A percentile compares a stretch with the other conserved stretches of the same genome.
Conservation (phyloP, 2,113 vertebrate species). For the Noctilio leporinus region DNA sequence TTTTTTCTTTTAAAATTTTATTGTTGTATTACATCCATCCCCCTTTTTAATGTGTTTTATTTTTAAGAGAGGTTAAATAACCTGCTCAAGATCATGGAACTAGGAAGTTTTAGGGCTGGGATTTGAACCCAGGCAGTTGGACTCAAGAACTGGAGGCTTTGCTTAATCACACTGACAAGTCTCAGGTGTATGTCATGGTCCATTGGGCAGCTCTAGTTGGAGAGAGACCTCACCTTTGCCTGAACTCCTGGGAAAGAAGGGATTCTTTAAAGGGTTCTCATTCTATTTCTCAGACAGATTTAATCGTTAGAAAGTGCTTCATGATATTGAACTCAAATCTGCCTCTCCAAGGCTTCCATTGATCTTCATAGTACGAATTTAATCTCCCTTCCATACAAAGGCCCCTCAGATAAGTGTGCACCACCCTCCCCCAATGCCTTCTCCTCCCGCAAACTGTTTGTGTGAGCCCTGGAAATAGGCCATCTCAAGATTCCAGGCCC, state of each 20-base stretch:
- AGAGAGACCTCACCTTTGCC: background rate
- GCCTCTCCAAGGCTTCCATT: constrained; percentile 46
- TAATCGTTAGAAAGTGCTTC: constrained; percentile 68
- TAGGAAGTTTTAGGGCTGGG: background rate
- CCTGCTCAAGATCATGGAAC: background rate
- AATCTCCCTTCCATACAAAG: constrained; percentile 28
- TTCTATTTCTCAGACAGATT: background rate
- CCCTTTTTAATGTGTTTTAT: no score
- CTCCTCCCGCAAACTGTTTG: constrained; percentile 1
- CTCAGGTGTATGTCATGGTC: background rate
- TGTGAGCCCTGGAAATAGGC: constrained; percentile 49
- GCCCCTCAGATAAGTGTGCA: background rate
- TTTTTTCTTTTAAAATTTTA: no score
- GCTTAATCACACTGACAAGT: background rate
- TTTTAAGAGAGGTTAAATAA: background rate
- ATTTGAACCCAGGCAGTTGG: background rate
- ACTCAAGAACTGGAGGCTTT: background rate
- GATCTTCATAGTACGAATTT: constrained; percentile 47
- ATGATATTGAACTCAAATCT: constrained; percentile 49
- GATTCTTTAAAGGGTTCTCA: background rate
- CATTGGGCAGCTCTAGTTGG: background rate
- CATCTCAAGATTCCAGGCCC: constrained; percentile 14
- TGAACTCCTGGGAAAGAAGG: background rate
- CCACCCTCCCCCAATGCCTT: background rate
- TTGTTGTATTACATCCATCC: no score